Conservation (phyloP, 2,113 vertebrate species). For the Capricornis sumatraensis region DNA sequence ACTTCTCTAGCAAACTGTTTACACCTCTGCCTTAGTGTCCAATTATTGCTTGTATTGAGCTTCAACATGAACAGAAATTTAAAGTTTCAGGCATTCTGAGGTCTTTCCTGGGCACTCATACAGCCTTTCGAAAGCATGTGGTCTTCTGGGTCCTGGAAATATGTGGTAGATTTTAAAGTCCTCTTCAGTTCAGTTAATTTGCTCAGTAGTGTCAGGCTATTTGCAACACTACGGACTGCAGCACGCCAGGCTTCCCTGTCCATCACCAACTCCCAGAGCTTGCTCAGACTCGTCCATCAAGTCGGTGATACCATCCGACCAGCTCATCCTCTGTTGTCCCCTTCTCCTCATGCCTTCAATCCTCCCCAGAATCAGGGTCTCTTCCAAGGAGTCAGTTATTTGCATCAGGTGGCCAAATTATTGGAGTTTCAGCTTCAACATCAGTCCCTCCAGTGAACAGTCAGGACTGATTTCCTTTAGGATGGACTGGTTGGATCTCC, state of each 20-base stretch:
- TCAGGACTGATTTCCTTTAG: background rate
- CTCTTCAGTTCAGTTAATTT: background rate
- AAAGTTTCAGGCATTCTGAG: background rate
- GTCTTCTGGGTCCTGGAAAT: background rate
- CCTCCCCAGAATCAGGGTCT: background rate
- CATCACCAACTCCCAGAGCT: background rate
- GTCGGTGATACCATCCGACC: fast-evolving
- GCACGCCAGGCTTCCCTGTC: background rate
- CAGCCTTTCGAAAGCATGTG: background rate
- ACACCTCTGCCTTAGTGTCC: background rate
- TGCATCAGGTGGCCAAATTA: background rate
- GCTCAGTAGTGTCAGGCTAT: background rate
- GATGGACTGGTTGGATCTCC: background rate
- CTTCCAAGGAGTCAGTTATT: background rate
- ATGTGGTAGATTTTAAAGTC: background rate
- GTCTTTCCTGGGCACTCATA: background rate
- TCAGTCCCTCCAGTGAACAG: background rate
- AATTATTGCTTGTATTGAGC: background rate
- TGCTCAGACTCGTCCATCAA: background rate
- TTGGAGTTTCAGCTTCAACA: background rate
- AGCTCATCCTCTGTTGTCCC: background rate
- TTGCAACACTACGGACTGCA: background rate
- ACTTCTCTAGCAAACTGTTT: background rate
- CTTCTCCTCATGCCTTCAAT: background rate
- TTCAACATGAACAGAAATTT: background rate